Conservation (phyloP, 2,113 vertebrate species). For the Triplophysa tibetana region DNA sequence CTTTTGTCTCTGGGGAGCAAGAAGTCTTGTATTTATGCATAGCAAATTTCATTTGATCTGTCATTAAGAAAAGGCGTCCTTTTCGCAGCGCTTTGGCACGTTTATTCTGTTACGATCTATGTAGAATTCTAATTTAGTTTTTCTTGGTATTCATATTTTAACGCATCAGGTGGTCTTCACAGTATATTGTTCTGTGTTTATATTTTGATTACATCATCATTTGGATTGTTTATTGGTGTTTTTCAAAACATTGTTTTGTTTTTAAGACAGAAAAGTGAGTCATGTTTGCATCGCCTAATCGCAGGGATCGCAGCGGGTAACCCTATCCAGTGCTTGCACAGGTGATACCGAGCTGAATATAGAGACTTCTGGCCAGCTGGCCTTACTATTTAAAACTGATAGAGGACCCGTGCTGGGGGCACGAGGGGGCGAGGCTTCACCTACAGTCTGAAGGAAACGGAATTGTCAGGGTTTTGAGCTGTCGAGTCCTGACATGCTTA, state of each 20-base stretch:
- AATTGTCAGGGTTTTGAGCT: constrained; percentile 19
- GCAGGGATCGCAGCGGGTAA: constrained; percentile 64
- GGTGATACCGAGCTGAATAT: constrained; percentile 78
- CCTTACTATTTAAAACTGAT: constrained; percentile 77
- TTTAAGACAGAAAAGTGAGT: constrained; percentile 27
- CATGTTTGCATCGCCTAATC: constrained; percentile 39
- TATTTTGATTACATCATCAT: not conserved
- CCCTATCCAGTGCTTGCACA: constrained; percentile 68
- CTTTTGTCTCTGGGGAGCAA: constrained; percentile 24
- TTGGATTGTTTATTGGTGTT: constrained; percentile 1
- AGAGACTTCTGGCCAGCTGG: constrained; percentile 75
- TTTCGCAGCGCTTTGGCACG: not conserved
- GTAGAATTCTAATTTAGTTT: not conserved
- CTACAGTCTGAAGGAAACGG: constrained; percentile 57
- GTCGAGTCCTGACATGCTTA: constrained; percentile 26
- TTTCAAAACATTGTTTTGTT: constrained; percentile 36
- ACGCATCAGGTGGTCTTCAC: too few relatives aligned
- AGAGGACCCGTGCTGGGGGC: constrained; percentile 41
- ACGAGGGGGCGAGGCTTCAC: constrained; percentile 43
- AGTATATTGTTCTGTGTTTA: not conserved
- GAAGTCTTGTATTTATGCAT: too few relatives aligned
- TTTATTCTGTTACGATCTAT: not conserved
- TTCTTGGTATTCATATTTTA: not conserved
- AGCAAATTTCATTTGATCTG: not conserved
- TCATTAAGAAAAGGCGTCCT: not conserved